A percentile compares a stretch with the other conserved stretches of the same genome.
Conservation (phyloP, 2,888 invertebrate genomes). For the Thymelicus sylvestris region DNA sequence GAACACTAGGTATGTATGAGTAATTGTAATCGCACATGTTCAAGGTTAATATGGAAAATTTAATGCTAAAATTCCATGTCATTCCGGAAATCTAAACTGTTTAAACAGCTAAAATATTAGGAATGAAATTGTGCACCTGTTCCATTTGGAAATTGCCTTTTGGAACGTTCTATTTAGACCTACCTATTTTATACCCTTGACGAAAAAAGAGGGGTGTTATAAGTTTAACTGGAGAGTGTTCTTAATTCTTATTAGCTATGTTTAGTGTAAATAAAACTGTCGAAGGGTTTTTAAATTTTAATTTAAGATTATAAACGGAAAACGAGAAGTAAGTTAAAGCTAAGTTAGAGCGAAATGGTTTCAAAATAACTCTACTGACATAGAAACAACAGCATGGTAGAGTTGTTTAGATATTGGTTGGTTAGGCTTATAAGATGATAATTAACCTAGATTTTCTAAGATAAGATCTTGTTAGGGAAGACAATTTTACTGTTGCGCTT, state of each 20-base stretch:
- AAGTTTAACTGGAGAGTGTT: too few species aligned
- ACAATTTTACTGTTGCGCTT: too few species aligned
- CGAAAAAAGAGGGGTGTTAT: too few species aligned
- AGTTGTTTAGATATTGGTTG: too few species aligned
- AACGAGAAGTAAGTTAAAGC: slow-evolving; percentile 25
- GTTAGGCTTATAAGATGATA: too few species aligned
- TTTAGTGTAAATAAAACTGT: too few species aligned
- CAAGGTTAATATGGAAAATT: slow-evolving; percentile 69
- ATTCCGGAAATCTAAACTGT: slow-evolving; percentile 43
- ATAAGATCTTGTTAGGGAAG: too few species aligned
- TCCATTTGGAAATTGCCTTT: slow-evolving; percentile 19
- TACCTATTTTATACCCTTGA: background rate
- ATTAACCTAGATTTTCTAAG: too few species aligned
- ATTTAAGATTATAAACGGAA: background rate
- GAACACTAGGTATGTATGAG: slow-evolving; percentile 57
- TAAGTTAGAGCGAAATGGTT: background rate
- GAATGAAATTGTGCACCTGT: slow-evolving; percentile 28
- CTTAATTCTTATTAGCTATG: too few species aligned
- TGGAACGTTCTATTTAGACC: background rate
- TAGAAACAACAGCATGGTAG: too few species aligned
- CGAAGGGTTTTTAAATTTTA: too few species aligned
- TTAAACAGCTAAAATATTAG: slow-evolving; percentile 34
- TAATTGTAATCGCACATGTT: slow-evolving; percentile 64
- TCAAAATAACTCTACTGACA: too few species aligned
- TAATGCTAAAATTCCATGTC: slow-evolving; percentile 46